Evolutionary conservation across 2,113 vertebrate species (phyloP).

Genomic region (Chaetops frenatus): DNA sequence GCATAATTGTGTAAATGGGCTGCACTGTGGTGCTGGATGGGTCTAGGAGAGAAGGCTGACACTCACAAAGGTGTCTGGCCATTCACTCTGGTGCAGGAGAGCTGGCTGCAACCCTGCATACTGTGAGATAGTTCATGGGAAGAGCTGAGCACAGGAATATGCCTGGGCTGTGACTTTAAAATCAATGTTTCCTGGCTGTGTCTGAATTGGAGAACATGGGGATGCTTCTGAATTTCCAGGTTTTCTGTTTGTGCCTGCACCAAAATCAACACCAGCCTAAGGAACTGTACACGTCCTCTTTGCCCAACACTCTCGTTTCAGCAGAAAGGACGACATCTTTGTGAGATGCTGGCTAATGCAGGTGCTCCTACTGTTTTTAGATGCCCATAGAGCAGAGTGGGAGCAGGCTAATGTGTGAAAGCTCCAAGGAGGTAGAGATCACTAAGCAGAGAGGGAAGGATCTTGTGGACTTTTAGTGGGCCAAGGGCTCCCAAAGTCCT

Average conservation of each 20-base stretch:
- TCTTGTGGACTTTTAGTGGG: background rate
- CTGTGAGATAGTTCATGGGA: background rate
- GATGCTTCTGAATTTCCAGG: background rate
- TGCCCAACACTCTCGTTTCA: background rate
- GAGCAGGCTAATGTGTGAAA: background rate
- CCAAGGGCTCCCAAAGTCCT: background rate
- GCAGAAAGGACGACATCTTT: background rate
- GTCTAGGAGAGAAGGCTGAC: background rate
- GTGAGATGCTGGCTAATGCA: background rate
- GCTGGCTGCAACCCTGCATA: background rate
- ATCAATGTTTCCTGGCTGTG: background rate
- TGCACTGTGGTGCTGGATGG: accelerated
- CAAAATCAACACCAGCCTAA: background rate
- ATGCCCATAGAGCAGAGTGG: background rate
- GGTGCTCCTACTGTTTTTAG: background rate
- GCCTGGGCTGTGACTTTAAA: background rate
- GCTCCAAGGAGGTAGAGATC: background rate
- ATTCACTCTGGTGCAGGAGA: background rate
- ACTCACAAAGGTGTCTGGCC: background rate
- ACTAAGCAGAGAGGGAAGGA: background rate
- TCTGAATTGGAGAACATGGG: background rate
- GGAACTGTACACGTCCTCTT: background rate
- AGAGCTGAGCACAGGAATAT: background rate
- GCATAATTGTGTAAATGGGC: background rate
- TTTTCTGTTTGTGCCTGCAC: background rate